phyloP scores from a whole-genome alignment of 2,797 vertebrate species.

The Semaprochilodus insignis region DNA sequence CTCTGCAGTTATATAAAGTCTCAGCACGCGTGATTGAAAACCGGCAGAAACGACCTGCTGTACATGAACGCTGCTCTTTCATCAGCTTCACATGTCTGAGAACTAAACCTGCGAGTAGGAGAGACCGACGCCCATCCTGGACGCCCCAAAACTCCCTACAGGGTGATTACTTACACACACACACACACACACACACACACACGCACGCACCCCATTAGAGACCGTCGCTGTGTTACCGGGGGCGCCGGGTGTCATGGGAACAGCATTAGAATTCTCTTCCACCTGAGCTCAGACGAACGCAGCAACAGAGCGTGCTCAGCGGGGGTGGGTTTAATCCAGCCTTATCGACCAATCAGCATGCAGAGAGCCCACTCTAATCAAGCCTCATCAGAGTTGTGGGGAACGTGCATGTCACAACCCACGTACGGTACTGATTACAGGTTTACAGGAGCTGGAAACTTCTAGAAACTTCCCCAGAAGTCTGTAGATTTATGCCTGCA shows the following conservation, averaged over 20 bases:
- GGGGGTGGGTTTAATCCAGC: slow-evolving; percentile 61
- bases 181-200: background rate
- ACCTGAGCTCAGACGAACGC: slow-evolving; percentile 55
- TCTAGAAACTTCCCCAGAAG: background rate
- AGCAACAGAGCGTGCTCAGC: slow-evolving; percentile 55
- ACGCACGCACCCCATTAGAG: background rate
- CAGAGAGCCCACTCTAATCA: slow-evolving; percentile 58
- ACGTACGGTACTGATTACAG: background rate
- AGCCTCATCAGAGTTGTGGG: slow-evolving; percentile 33
- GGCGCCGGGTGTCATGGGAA: slow-evolving; percentile 54
- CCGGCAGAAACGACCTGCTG: background rate
- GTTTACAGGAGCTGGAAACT: background rate
- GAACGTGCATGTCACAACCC: background rate
- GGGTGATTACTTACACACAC: slow-evolving; percentile 7
- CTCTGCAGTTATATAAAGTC: background rate
- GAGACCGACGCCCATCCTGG: background rate
- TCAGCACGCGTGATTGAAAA: background rate
- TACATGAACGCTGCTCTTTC: background rate
- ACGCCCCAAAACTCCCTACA: background rate
- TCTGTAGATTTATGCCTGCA: too few relatives aligned
- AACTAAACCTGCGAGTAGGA: slow-evolving; percentile 11
- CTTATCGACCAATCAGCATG: slow-evolving; percentile 56
- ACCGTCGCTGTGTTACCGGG: slow-evolving; percentile 7
- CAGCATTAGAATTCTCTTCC: slow-evolving; percentile 50
- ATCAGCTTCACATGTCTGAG: background rate